Evolutionary conservation across 2,888 invertebrate species (phyloP), one percentile per base, ranked within the genome.

Genomic region (Tuta absoluta): DNA sequence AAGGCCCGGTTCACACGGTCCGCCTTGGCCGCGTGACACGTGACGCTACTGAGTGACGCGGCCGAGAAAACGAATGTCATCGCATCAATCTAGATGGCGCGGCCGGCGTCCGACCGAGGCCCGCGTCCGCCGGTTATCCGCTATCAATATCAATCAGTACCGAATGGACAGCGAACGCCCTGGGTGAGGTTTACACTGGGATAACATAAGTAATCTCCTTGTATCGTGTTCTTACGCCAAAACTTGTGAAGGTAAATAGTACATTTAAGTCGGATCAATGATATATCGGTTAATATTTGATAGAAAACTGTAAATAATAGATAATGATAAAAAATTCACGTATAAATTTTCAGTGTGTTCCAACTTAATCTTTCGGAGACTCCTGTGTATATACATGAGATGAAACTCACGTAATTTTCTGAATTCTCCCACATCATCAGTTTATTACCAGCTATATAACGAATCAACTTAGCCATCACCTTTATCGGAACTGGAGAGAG

Each of bases 111-210:
- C 23, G 62, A 65, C 56, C 33, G 33, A 33, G 23, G 56, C 38
- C 65, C 24, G 37, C 63, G 66, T 63, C 69, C 66, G 69, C 64
- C 69, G 71, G 73, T 74, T 71, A 74, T 70, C 74, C 73, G 72
- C 82, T 81, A 86, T 87, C 87, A 85, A 85, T 88, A 84, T 87
- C 85, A 85, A 87, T 88, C 86, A 86, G 81, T 77, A 81, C 67
- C 63, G 63, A 66, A 62, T 65, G 48, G 63, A 41, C 33, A 45
- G 62, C 53, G 66, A 17, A 63, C 24, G 65, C 56, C n/a, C 60
- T 23, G 21, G 23, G 51, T 51, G 12, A 12, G 51, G 51, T 51
- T 19, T 51, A 51, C 51, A 51, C 51, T 51, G 51, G 23, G 17
- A 51, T 23, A 51, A 19, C 19, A n/a, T 17, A 23, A n/a, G n/a